A percentile compares a stretch with the other conserved stretches of the same genome.
Evolutionary conservation across 2,888 invertebrate genomes (phyloP).

Genomic region (Polyploca ridens): DNA sequence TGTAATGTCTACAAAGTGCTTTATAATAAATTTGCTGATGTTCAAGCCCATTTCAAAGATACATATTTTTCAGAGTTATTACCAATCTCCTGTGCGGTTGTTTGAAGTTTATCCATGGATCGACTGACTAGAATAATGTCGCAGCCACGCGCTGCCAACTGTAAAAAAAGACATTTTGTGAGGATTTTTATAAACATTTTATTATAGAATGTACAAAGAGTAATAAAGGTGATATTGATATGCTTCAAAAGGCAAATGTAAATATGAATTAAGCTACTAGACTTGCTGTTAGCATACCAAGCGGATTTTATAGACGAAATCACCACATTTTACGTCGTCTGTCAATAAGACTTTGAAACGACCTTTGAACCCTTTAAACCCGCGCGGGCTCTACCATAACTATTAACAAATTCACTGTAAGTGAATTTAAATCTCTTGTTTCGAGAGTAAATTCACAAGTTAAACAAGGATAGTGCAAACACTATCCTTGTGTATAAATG

Average conservation of each 20-base stretch:
- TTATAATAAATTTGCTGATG: too few species aligned
- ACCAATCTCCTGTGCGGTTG: constrained; percentile 90
- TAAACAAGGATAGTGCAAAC: background rate
- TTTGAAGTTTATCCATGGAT: constrained; percentile 88
- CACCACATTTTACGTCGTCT: background rate
- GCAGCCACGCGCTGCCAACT: constrained; percentile 90
- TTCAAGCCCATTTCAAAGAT: too few species aligned
- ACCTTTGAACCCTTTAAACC: too few species aligned
- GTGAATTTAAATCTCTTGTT: background rate
- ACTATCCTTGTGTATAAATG: background rate
- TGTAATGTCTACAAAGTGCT: too few species aligned
- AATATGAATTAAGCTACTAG: too few species aligned
- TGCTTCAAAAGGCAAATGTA: too few species aligned
- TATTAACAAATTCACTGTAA: background rate
- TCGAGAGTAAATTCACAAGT: background rate
- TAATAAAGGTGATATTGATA: too few species aligned
- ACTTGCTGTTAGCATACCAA: too few species aligned
- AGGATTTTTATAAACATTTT: too few species aligned
- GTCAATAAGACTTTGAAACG: background rate
- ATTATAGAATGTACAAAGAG: too few species aligned
- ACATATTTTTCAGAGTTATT: constrained; percentile 26
- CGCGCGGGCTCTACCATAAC: background rate
- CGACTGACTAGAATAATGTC: constrained; percentile 93
- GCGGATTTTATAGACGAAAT: too few species aligned
- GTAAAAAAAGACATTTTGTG: constrained; percentile 39